phyloP scores from a whole-genome alignment of 2,113 vertebrate species.

The Lipophrys pholis region DNA sequence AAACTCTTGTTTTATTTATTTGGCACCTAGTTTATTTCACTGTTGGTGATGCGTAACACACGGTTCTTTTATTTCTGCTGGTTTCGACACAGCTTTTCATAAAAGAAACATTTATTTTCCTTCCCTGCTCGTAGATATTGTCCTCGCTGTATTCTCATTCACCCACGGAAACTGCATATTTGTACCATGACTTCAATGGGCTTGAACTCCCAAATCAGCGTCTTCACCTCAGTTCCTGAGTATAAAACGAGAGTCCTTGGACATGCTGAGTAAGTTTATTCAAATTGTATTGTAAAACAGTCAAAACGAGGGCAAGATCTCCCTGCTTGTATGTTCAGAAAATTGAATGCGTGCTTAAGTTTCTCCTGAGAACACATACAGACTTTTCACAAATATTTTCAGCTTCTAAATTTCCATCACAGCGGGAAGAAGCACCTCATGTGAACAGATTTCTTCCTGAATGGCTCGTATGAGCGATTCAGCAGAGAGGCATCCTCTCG shows the following conservation, averaged over 20 bases:
- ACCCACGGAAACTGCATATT: conserved; percentile 8
- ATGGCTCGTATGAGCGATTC: too few species aligned
- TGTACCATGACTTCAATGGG: conserved; percentile 28
- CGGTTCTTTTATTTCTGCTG: conserved; percentile 7
- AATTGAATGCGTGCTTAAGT: too few species aligned
- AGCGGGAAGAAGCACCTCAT: too few species aligned
- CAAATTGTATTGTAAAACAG: not conserved
- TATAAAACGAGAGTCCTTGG: conserved; percentile 24
- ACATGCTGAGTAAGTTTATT: not conserved
- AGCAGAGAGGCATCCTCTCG: too few species aligned
- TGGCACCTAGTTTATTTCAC: conserved; percentile 33
- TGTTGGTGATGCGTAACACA: conserved; percentile 34
- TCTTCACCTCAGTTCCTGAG: conserved; percentile 13
- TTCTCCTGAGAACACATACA: too few species aligned
- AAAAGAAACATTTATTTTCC: conserved; percentile 13
- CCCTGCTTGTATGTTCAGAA: not conserved
- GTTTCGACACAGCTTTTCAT: conserved; percentile 37
- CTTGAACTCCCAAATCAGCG: conserved; percentile 19
- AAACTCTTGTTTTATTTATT: conserved; percentile 42
- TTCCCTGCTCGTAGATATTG: conserved; percentile 24
- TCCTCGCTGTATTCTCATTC: conserved; percentile 50
- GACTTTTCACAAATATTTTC: too few species aligned
- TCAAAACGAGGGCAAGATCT: not conserved
- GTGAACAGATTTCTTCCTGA: too few species aligned
- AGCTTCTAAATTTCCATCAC: too few species aligned